Evolutionary conservation across 2,113 vertebrate genomes (phyloP), one percentile per base, ranked within the genome.

Genomic region (Larimichthys polyactis): DNA sequence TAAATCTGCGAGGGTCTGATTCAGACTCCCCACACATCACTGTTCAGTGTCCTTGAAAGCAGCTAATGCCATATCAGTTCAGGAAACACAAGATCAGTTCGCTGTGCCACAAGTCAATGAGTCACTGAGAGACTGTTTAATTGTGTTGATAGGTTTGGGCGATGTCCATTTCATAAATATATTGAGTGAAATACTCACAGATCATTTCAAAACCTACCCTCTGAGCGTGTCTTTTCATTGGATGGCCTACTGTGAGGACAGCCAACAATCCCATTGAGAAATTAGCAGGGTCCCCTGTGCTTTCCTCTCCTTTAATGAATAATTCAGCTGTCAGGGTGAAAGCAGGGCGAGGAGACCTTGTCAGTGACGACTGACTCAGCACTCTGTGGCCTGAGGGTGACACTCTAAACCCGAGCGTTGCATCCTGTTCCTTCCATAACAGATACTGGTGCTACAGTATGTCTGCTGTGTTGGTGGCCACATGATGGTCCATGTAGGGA

Each of bases 191-290:
- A 91, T 83, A 69, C 76, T 75, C 69, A 65, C 82, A 68, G 78
- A 85, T 90, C 71, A 85, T 87, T 81, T 89, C 20, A 79, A 86
- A 40, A 81, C 66, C 5, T 1, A 68, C 32, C 29, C 46, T 48
- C 40, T 19, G 79, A 89, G 71, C 65, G 54, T 43, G 79, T 72
- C 83, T 87, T 83, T 80, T 78, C n/a, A 66, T 75, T 76, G 73
- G 81, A 85, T 63, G 3, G 86, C 70, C 63, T 6, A 44, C 69
- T 75, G 84, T 44, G 90, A 93, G 90, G 92, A 93, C 92, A 69
- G 92, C 92, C 92, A 94, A 93, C 89, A 92, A 90, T 89, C 88
- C 93, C 93, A 94, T 93, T 92, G 93, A 93, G 92, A 92, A 93
- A 94, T 93, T 92, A 93, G 83, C 89, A 92, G 90, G 77, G 83